Evolutionary conservation across 2,113 vertebrate genomes (phyloP), one percentile per base, ranked within the genome.

Genomic region (Scortum barcoo): DNA sequence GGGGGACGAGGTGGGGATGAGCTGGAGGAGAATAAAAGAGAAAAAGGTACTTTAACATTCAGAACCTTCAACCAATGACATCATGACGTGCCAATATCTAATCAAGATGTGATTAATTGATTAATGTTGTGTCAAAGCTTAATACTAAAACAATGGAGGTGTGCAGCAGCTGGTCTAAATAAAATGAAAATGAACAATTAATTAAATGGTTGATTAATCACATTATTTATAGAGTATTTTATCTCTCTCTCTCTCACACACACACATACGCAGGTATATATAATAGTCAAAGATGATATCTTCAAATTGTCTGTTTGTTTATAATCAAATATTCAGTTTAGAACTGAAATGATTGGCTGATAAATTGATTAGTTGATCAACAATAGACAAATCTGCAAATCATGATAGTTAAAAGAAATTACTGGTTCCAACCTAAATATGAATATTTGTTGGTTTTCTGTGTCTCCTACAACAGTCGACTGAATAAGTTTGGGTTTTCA

Each of bases 1-100:
- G 58, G 57, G 68, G 69, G 54, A 58, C 71, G 22, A 62, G 61
- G 76, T 36, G 67, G 38, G 60, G 71, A 20, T 11, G 48, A 67
- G 56, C 7, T 3, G 7, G 19, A 54, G 33, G n/a, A 20, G 50
- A 78, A 79, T 72, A 51, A 68, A 78, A 65, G 60, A 72, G 24
- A 65, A 61, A 28, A 77, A 67, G 16, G 67, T 5, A 46, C 66
- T 44, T 84, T 68, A 20, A 69, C 26, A 40, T 40, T 40, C 26
- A 46, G 7, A 0, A 12, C 22, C 51, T 80, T 22, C 7, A 19
- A 67, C 16, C 7, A n/a, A 24, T 33, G 70, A 46, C 61, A 68
- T 73, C 33, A 67, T 72, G 26, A 57, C 14, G 53, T 57, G 53
- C 11, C 19, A 40, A 80, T 60, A 33, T 60, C 24, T 28, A 53